Conservation (phyloP, 1,140 invertebrate genomes). For the silkworm (Bombyx mori) region ASM3026992v2 NC_085115.1:10884501-10885000, state of each 20-base stretch:
- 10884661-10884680: too few species aligned
- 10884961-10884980: constrained; percentile 11
- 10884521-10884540: too few species aligned
- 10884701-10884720: too few species aligned
- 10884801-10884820: constrained; percentile 44
- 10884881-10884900: constrained; percentile 52
- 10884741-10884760: constrained; percentile 3
- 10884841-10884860: constrained; percentile 38
- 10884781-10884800: constrained; percentile 22
- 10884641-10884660: too few species aligned
- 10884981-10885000: background rate
- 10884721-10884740: constrained; percentile 1
- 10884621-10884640: too few species aligned
- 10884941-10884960: constrained; percentile 50
- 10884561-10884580: too few species aligned
- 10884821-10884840: constrained; percentile 43
- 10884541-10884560: too few species aligned
- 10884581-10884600: too few species aligned
- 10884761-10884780: background rate
- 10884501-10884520: too few species aligned
- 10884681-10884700: too few species aligned
- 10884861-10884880: constrained; percentile 52
- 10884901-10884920: constrained; percentile 28
- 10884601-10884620: too few species aligned
- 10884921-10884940: constrained; percentile 38